A percentile compares a stretch with the other conserved stretches of the same genome.
Evolutionary conservation across 2,888 invertebrate genomes (phyloP).

Genomic region (Aleiodes testaceus): DNA sequence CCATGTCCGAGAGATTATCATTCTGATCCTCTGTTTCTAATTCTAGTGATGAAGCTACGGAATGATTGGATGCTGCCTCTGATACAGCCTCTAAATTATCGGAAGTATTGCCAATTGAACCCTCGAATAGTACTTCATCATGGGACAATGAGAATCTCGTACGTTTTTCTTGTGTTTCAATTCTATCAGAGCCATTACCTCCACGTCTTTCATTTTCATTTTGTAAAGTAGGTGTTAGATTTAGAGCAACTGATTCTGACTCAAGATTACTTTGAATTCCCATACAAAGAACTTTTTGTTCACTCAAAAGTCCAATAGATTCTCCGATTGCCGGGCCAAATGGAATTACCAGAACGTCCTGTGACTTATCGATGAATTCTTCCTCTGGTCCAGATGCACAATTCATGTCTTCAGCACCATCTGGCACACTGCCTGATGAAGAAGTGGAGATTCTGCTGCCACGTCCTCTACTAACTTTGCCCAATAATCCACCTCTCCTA

Average conservation of each 20-base stretch:
- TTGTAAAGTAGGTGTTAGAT: conserved; percentile 62
- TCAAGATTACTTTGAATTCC: conserved; percentile 63
- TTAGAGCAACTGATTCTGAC: conserved; percentile 60
- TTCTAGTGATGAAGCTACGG: conserved; percentile 92
- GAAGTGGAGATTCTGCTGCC: conserved; percentile 59
- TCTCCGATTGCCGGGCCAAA: conserved; percentile 77
- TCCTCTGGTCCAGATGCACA: conserved; percentile 64
- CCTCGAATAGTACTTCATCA: conserved; percentile 81
- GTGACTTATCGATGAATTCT: conserved; percentile 66
- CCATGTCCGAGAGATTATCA: conserved; percentile 97
- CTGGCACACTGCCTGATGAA: conserved; percentile 63
- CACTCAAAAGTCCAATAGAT: conserved; percentile 80
- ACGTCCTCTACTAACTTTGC: conserved; percentile 68
- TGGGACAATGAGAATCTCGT: conserved; percentile 86
- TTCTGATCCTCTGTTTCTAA: conserved; percentile 91
- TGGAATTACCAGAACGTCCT: conserved; percentile 82
- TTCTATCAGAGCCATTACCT: conserved; percentile 65
- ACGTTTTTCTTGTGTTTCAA: conserved; percentile 71
- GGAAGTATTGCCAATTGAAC: conserved; percentile 91
- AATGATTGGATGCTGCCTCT: conserved; percentile 96
- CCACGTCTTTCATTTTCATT: conserved; percentile 69
- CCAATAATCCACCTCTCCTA: conserved; percentile 67
- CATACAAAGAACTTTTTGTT: conserved; percentile 76
- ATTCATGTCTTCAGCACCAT: conserved; percentile 62
- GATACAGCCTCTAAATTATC: conserved; percentile 96